Percentiles rank a stretch among this genome's conserved stretches.
phyloP scores from a whole-genome alignment of 2,888 invertebrate species.

The Allacma fusca region DNA sequence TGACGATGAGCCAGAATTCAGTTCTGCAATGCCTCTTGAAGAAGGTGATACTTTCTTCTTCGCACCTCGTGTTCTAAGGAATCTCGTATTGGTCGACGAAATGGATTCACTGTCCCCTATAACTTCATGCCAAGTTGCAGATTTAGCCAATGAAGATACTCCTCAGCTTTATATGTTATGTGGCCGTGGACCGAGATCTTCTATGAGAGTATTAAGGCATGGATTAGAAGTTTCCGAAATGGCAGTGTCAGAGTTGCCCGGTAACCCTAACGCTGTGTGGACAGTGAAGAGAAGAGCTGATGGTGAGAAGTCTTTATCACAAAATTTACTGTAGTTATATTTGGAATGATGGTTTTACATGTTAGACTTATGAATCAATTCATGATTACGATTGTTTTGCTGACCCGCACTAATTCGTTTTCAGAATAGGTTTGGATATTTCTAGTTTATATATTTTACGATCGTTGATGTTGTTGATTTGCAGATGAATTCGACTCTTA shows the following conservation, averaged over 20 bases:
- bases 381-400: constrained; percentile 40
- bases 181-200: constrained; percentile 93
- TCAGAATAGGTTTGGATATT: too few species aligned
- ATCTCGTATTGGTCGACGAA: constrained; percentile 96
- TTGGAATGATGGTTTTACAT: constrained; percentile 58
- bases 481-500: constrained; percentile 98
- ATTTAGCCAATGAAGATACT: constrained; percentile 97
- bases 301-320: constrained; percentile 73
- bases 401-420: constrained; percentile 22
- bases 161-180: constrained; percentile 97
- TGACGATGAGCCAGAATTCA: constrained; percentile 98
- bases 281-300: constrained; percentile 95
- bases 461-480: too few species aligned
- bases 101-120: constrained; percentile 95
- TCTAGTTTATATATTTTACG: too few species aligned
- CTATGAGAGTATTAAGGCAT: constrained; percentile 90
- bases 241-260: constrained; percentile 99
- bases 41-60: constrained; percentile 99
- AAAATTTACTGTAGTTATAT: neutral
- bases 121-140: constrained; percentile 82
- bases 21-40: constrained; percentile 96
- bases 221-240: constrained; percentile 99
- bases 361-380: constrained; percentile 59
- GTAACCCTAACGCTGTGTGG: constrained; percentile 99
- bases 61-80: constrained; percentile 90